A percentile compares a stretch with the other conserved stretches of the same genome.
Evolutionary conservation across 1,140 invertebrate genomes (phyloP).

Genomic region (Saccostrea cuccullata): DNA sequence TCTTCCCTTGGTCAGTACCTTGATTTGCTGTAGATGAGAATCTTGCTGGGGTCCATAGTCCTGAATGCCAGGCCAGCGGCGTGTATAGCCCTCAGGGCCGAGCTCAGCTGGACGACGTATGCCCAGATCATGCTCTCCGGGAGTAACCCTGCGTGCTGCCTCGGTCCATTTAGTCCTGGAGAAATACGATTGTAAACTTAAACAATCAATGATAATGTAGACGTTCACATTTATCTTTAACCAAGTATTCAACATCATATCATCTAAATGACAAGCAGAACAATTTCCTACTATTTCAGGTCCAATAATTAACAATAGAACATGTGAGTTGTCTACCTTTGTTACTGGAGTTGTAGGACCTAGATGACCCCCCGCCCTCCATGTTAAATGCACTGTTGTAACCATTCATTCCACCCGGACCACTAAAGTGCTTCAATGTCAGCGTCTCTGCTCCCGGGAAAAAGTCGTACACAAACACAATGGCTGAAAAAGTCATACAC

Average conservation of each 20-base stretch:
- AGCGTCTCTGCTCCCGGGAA: constrained; percentile 93
- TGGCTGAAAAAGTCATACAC: constrained; percentile 98
- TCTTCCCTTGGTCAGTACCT: constrained; percentile 57
- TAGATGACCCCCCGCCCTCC: constrained; percentile 59
- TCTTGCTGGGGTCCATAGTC: constrained; percentile 93
- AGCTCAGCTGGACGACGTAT: constrained; percentile 96
- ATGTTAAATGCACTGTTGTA: constrained; percentile 87
- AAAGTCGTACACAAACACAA: constrained; percentile 98
- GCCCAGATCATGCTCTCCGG: constrained; percentile 96
- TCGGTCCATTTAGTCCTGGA: constrained; percentile 59
- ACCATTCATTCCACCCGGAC: constrained; percentile 80
- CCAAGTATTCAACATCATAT: no score
- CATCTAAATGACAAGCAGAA: no score
- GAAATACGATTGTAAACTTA: not conserved
- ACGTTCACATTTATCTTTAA: not conserved
- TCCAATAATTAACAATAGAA: not conserved
- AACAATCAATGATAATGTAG: not conserved
- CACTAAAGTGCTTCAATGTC: constrained; percentile 89
- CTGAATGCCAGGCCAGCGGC: constrained; percentile 85
- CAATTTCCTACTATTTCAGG: no score
- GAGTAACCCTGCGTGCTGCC: constrained; percentile 82
- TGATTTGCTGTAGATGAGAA: constrained; percentile 86
- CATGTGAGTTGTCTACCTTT: constrained; percentile 54
- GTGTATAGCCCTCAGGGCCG: constrained; percentile 95
- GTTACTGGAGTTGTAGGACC: constrained; percentile 65